Evolutionary conservation across 2,797 vertebrate species (phyloP), one percentile per base, ranked within the genome.

Genomic region (Anisognathus igniventris): DNA sequence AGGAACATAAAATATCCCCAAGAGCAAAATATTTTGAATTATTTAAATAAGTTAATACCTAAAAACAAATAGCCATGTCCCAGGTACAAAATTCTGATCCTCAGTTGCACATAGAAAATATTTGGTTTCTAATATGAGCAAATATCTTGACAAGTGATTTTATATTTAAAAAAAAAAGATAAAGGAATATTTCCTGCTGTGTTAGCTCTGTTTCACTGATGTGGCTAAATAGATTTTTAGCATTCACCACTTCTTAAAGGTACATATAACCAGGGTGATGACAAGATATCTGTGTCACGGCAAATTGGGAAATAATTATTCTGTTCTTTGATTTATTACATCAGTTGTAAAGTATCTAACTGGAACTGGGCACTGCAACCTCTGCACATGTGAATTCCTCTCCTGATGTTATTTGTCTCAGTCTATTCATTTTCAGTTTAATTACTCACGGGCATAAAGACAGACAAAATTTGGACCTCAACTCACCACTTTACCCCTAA

Each of bases 291-390:
- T 40, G 6, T 93, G 91, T 90, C 94, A 75, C 10, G 62, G 83
- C 74, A 95, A 96, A 85, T 84, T 76, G 67, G 85, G 76, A 92
- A 93, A 84, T 75, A 78, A 96, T 96, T 91, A 92, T 88, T 89
- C 65, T 66, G 64, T 96, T 97, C 85, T 97, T 97, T 94, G 96
- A 96, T 95, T 97, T 96, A 97, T 96, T 97, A 72, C 86, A 92
- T 73, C 62, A 95, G 68, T 70, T 96, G 90, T 88, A 95, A 96
- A 96, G 92, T 89, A 92, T 88, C 93, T 86, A 72, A 84, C 77
- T 79, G 8, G 28, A 83, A 44, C 54, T 60, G 81, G 66, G 73
- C 47, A 66, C 35, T 76, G 66, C 68, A 95, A 23, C 50, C 54
- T 25, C 4, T 12, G 66, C 72, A 72, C 64, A 87, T 35, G 54